phyloP scores from a whole-genome alignment of 1,140 invertebrate species.

The Drosophila teissieri region DNA sequence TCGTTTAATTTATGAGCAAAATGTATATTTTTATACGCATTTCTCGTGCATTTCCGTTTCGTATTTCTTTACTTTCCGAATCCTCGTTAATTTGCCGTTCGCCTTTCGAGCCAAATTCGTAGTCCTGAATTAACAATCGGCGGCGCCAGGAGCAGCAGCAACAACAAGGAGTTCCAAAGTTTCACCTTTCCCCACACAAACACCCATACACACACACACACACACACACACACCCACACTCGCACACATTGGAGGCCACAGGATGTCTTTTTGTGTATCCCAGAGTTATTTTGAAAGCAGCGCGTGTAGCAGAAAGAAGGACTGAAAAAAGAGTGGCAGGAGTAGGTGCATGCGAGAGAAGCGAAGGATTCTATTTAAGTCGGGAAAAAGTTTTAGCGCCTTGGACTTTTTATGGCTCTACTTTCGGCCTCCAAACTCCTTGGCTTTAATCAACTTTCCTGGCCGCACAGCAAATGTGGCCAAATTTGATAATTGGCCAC shows the following conservation, averaged over 20 bases:
- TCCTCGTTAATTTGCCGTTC: slow-evolving; percentile 70
- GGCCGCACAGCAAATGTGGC: slow-evolving; percentile 17
- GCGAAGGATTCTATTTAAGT: slow-evolving; percentile 51
- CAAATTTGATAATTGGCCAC: slow-evolving; percentile 19
- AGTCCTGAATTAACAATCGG: slow-evolving; percentile 59
- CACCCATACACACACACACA: slow-evolving; percentile 4
- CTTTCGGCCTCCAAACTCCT: slow-evolving; percentile 1
- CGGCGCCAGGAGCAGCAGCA: slow-evolving; percentile 36
- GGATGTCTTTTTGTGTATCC: slow-evolving; percentile 79
- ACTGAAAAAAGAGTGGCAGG: slow-evolving; percentile 35
- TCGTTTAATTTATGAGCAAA: slow-evolving; percentile 80
- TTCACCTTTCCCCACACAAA: slow-evolving; percentile 61
- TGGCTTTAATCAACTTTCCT: slow-evolving; percentile 39
- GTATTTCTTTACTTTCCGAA: slow-evolving; percentile 38
- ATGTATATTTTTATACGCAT: slow-evolving; percentile 77
- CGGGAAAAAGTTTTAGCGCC: slow-evolving; percentile 33
- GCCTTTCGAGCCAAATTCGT: slow-evolving; percentile 72
- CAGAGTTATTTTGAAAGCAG: slow-evolving; percentile 79
- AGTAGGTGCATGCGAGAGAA: slow-evolving; percentile 38
- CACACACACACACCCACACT: slow-evolving; percentile 6
- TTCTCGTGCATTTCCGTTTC: slow-evolving; percentile 63
- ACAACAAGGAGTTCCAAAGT: slow-evolving; percentile 63
- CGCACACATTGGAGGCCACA: slow-evolving; percentile 50
- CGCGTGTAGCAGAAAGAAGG: slow-evolving; percentile 44
- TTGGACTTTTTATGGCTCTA: slow-evolving; percentile 32